These are phyloP conservation scores for Acanthococcus lagerstroemiae DNA, from an alignment of 2,888 invertebrate genomes.

Conservation along the genomic window DNA sequence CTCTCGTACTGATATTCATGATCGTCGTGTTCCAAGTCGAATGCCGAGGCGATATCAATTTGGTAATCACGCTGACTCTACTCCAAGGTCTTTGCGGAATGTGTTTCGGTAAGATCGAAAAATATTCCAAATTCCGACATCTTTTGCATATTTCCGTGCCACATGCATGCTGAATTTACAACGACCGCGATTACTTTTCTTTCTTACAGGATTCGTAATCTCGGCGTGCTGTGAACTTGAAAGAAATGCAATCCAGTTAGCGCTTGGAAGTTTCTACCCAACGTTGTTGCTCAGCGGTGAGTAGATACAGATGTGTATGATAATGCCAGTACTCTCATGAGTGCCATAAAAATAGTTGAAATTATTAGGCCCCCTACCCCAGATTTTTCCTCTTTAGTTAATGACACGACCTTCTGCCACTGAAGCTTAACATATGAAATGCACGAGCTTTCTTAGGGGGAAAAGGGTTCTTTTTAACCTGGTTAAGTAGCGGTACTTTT, in stretches of 20 bases:
- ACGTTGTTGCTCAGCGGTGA: conserved; percentile 72
- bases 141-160: not conserved
- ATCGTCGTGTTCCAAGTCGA: conserved; percentile 81
- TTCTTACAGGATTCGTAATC: conserved; percentile 61
- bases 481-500: too few relatives aligned
- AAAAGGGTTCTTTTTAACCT: too few relatives aligned
- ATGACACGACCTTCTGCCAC: too few relatives aligned
- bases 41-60: conserved; percentile 74
- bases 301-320: too few relatives aligned
- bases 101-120: conserved; percentile 69
- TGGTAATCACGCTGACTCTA: conserved; percentile 74
- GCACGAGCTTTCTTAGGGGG: too few relatives aligned
- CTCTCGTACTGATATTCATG: conserved; percentile 82
- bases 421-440: too few relatives aligned
- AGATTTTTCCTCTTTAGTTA: too few relatives aligned
- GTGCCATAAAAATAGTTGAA: too few relatives aligned
- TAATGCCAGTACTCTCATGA: too few relatives aligned
- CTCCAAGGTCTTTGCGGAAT: conserved; percentile 89
- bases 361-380: too few relatives aligned
- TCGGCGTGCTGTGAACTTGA: conserved; percentile 86
- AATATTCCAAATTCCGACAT: not conserved
- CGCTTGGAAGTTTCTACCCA: conserved; percentile 90
- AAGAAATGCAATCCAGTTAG: conserved; percentile 83
- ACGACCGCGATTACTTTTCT: conserved; percentile 2
- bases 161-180: not conserved